Evolutionary conservation across 2,113 vertebrate genomes (phyloP).

Genomic region (human): GRCh38 chr16:60143001-60143500

Average conservation of each 20-base stretch:
- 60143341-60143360: not conserved
- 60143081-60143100: not conserved
- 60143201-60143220: not conserved
- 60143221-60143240: not conserved
- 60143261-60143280: not conserved
- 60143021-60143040: not conserved
- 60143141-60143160: not conserved
- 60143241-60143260: not conserved
- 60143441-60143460: slow-evolving; percentile 40
- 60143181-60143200: not conserved
- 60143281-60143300: slow-evolving; percentile 25
- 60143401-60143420: slow-evolving; percentile 45
- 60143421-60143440: slow-evolving; percentile 45
- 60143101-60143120: not conserved
- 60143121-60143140: not conserved
- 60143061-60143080: not conserved
- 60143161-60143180: slow-evolving; percentile 11
- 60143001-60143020: not conserved
- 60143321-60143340: not conserved
- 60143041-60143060: not conserved
- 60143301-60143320: slow-evolving; percentile 16
- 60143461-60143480: slow-evolving; percentile 61
- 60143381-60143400: not conserved
- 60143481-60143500: slow-evolving; percentile 59
- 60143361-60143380: slow-evolving; percentile 48